phyloP scores from a whole-genome alignment of 2,888 invertebrate genomes.

The Drosophila atroscutellata region DNA sequence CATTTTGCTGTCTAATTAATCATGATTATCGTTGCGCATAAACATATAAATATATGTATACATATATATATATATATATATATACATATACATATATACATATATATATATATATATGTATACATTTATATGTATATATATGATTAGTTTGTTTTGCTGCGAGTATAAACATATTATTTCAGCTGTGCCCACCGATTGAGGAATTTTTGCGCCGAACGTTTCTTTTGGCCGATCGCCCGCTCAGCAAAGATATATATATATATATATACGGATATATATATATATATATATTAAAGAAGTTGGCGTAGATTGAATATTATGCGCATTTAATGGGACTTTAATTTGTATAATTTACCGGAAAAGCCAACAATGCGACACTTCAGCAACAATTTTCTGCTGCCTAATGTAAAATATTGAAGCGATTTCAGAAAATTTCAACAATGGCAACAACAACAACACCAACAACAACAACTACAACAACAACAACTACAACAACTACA shows the following conservation, averaged over 20 bases:
- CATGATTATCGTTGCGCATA: conserved; percentile 14
- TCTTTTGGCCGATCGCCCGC: conserved; percentile 56
- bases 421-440: conserved; percentile 30
- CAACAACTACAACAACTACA: background rate
- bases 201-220: conserved; percentile 51
- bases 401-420: conserved; percentile 63
- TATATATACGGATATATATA: background rate
- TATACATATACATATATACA: conserved; percentile 14
- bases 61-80: conserved; percentile 14
- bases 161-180: conserved; percentile 22
- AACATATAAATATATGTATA: conserved; percentile 5
- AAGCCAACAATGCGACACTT: conserved; percentile 12
- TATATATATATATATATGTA: conserved; percentile 1
- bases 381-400: conserved; percentile 47
- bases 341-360: conserved; percentile 33
- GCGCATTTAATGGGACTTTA: conserved; percentile 44
- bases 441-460: background rate
- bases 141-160: background rate
- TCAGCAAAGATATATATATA: conserved; percentile 43
- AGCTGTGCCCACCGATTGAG: conserved; percentile 29
- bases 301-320: conserved; percentile 50
- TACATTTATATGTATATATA: background rate
- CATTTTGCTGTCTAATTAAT: background rate
- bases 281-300: background rate
- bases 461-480: background rate